phyloP scores from a whole-genome alignment of 2,113 vertebrate genomes.

The Redunca redunca region DNA sequence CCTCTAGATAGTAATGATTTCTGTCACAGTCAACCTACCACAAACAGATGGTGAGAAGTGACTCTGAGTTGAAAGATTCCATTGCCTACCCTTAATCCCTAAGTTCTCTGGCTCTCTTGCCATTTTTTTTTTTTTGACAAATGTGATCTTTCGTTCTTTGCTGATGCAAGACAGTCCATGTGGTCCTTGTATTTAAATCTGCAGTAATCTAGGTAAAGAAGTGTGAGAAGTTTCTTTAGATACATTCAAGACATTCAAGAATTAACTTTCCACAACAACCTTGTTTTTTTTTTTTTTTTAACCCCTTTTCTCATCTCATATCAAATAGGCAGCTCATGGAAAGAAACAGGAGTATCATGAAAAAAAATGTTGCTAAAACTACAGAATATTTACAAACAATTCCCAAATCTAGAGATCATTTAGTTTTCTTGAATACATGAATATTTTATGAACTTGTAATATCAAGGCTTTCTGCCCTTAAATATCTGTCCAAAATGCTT shows the following conservation, averaged over 20 bases:
- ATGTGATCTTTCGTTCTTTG: not conserved
- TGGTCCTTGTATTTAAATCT: constrained; percentile 29
- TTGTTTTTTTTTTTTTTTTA: not conserved
- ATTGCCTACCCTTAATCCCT: not conserved
- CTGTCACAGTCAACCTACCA: constrained; percentile 38
- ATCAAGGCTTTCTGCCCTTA: constrained; percentile 46
- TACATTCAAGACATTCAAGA: not conserved
- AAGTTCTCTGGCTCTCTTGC: not conserved
- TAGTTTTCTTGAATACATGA: constrained; percentile 54
- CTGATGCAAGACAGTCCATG: not conserved
- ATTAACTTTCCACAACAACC: not conserved
- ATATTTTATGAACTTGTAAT: constrained; percentile 70
- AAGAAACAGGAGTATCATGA: not conserved
- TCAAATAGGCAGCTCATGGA: not conserved
- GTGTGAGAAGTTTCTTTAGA: not conserved
- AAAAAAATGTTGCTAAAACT: not conserved
- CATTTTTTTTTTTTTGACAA: not conserved
- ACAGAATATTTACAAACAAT: constrained; percentile 29
- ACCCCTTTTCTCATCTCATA: not conserved
- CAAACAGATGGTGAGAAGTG: not conserved
- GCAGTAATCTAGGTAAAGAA: not conserved
- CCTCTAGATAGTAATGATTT: constrained; percentile 33
- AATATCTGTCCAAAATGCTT: constrained; percentile 58
- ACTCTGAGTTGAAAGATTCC: constrained; percentile 33
- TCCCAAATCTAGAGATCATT: constrained; percentile 42